Evolutionary conservation across 2,888 invertebrate genomes (phyloP), one percentile per base, ranked within the genome.

Genomic region (Tethea ocularis): DNA sequence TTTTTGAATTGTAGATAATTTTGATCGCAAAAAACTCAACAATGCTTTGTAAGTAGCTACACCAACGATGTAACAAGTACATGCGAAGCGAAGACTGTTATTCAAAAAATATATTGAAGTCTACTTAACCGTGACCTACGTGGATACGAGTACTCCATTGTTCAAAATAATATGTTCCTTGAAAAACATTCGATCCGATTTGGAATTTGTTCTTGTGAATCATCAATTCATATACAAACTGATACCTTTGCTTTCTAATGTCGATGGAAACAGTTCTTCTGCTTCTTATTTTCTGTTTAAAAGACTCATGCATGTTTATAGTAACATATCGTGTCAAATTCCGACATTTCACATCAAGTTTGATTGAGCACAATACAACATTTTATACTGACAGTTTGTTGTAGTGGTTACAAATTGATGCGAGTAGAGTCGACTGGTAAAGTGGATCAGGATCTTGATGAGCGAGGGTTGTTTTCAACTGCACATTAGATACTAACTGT

Each of bases 51-150:
- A 46, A 46, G 41, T 41, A 41, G 41, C 46, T 46, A 10, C 20
- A 8, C 20, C 20, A 46, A 46, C 46, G 46, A 10, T 10, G 17
- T n/a, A 20, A 10, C 20, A 46, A 46, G 46, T 46, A 46, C 46
- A 20, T 20, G 20, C 46, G 10, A 46, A 46, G n/a, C 7, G 10
- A 20, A 41, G 41, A 41, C 41, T 51, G 24, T 51, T 51, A 51
- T 23, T 23, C 51, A 51, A 52, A 52, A n/a, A 52, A 24, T 52
- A 26, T 52, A 26, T 52, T 52, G 15, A 15, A 24, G 13, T 24
- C 29, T 17, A 29, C 26, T 29, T 53, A 17, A 29, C 53, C 29
- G 53, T 53, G 29, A 53, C 53, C 53, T 53, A 53, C 53, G 53
- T 29, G 53, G 17, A 53, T 53, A 11, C 53, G 26, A 53, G 17